Base-by-base conservation (phyloP, 1,140 invertebrate genomes). In the Lordiphosa collinella region DNA sequence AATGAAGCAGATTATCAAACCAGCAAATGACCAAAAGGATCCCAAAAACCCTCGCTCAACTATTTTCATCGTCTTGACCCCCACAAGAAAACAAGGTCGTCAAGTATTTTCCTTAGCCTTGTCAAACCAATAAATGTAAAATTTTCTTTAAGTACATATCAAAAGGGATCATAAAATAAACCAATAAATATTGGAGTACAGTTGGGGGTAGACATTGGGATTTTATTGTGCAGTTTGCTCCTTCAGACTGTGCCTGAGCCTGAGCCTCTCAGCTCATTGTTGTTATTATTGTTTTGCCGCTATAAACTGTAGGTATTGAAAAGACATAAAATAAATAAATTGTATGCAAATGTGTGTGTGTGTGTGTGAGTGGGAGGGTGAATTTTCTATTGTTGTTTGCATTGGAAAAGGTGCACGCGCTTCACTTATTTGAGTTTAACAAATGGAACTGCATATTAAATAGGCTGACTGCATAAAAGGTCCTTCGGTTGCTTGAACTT, bases 51-150 rank as follows among this genome's bases (percentile, higher is more conserved):
- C n/a, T 41, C 29, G 31, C 32, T 10, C 51, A 46, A 62, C 47
- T 55, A 61, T 43, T 13, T 38, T 37, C 29, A 12, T 35, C 48
- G 36, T n/a, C 31, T 29, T 65, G 74, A 68, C 43, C 63, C 63
- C 63, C 43, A 58, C 36, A 44, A 44, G 18, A 44, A 44, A 49
- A 58, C 56, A 62, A 53, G 35, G 49, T 49, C 52, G 56, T 41
- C 47, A 36, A 25, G 22, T 44, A 18, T 52, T 44, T 75, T 69
- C 61, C 66, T 60, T 73, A 76, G 51, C 62, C 61, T 82, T 82
- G 76, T 82, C 75, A 75, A 80, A 75, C 75, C 75, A 80, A 80
- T 80, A 80, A 80, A 80, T 80, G 76, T 80, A 80, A 80, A 80
- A 80, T 80, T 82, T 75, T 73, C 76, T 63, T 82, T 82, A 75